Evolutionary conservation across 2,797 vertebrate genomes (phyloP).

Genomic region (Poecilia picta): DNA sequence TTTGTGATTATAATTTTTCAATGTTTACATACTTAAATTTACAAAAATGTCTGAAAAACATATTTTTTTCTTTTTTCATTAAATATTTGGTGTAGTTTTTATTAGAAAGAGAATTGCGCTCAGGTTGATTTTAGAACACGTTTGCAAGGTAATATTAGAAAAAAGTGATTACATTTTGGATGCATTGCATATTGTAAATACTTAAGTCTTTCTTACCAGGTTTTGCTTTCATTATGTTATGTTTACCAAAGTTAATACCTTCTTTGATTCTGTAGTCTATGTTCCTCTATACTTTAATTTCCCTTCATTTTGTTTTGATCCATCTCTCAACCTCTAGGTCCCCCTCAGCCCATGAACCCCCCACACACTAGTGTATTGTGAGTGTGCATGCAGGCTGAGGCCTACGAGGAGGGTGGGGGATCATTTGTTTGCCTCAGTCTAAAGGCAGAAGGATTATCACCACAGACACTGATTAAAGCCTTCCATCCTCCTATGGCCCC

Average conservation of each 20-base stretch:
- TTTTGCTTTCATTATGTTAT: constrained; percentile 35
- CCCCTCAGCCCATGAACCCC: constrained; percentile 42
- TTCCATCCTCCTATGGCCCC: constrained; percentile 85
- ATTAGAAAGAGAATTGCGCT: neutral
- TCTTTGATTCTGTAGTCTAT: constrained; percentile 45
- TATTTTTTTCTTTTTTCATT: neutral
- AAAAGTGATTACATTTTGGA: neutral
- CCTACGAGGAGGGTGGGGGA: constrained; percentile 66
- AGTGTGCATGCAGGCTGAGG: constrained; percentile 44
- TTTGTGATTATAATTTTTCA: neutral
- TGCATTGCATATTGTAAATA: neutral
- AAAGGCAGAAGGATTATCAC: constrained; percentile 82
- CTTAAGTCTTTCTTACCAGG: constrained; percentile 1
- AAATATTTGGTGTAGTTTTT: neutral
- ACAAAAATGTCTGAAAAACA: neutral
- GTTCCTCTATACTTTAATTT: constrained; percentile 53
- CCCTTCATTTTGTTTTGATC: constrained; percentile 65
- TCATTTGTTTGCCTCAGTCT: constrained; percentile 77
- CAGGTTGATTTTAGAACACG: neutral
- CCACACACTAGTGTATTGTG: constrained; percentile 36
- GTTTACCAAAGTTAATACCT: constrained; percentile 7
- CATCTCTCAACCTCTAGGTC: constrained; percentile 64
- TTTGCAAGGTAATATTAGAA: neutral
- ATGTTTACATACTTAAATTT: neutral
- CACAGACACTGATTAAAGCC: constrained; percentile 88